phyloP scores from a whole-genome alignment of 2,113 vertebrate species.

The Myotis yumanensis region DNA sequence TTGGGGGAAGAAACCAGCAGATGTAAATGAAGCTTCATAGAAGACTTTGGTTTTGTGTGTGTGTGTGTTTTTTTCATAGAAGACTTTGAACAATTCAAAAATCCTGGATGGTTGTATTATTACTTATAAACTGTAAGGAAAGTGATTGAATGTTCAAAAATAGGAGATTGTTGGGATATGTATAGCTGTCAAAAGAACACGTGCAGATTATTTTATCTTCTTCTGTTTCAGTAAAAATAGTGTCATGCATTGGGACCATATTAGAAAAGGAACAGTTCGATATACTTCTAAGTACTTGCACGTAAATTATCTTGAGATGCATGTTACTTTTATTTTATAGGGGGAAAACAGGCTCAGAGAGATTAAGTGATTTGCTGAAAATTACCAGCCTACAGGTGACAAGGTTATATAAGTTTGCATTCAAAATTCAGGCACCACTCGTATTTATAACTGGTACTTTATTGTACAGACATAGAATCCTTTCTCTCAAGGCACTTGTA shows the following conservation, averaged over 20 bases:
- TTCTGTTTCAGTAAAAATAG: not conserved
- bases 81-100: not conserved
- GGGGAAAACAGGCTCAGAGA: not conserved
- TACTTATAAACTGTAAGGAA: not conserved
- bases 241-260: not conserved
- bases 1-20: not conserved
- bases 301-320: not conserved
- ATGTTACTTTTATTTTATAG: not conserved
- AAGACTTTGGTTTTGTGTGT: not conserved
- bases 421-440: not conserved
- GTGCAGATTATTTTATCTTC: not conserved
- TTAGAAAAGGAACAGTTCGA: not conserved
- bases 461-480: not conserved
- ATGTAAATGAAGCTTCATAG: not conserved
- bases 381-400: not conserved
- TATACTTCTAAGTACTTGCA: not conserved
- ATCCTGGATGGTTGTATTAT: not conserved
- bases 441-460: not conserved
- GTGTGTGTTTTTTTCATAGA: not conserved
- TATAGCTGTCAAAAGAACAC: not conserved
- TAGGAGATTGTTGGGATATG: not conserved
- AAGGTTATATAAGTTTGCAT: not conserved
- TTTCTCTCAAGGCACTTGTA: not conserved
- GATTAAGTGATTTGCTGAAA: not conserved
- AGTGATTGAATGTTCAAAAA: not conserved